phyloP scores from a whole-genome alignment of 2,797 vertebrate species.

The Okamejei kenojei region DNA sequence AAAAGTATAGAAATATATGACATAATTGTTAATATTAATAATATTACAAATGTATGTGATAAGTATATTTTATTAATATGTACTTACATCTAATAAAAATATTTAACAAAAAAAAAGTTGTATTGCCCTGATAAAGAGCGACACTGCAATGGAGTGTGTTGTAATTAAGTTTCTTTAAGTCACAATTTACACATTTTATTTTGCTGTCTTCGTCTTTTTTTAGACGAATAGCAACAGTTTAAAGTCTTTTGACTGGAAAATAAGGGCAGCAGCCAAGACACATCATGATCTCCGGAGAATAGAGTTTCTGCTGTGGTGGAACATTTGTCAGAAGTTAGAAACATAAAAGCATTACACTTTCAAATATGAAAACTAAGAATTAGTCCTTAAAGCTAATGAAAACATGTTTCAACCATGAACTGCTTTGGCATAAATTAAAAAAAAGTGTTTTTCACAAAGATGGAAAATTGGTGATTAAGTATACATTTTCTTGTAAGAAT shows the following conservation, averaged over 20 bases:
- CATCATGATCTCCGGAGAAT: background rate
- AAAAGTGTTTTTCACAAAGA: background rate
- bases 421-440: background rate
- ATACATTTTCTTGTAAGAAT: background rate
- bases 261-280: background rate
- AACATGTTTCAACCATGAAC: background rate
- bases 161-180: slow-evolving; percentile 37
- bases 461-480: background rate
- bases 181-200: background rate
- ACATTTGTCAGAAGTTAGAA: background rate
- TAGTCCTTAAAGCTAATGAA: background rate
- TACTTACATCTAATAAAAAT: too few species aligned
- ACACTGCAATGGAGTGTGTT: slow-evolving; percentile 41
- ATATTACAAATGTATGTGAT: too few species aligned
- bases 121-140: slow-evolving; percentile 50
- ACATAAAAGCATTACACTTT: background rate
- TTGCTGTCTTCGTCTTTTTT: background rate
- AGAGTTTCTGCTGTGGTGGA: background rate
- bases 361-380: background rate
- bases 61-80: too few species aligned
- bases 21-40: too few species aligned
- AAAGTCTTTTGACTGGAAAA: background rate
- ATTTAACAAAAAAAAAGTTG: too few species aligned
- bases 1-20: too few species aligned
- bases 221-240: background rate